Conservation (phyloP, 2,113 vertebrate species). For the Nothocercus julius region DNA sequence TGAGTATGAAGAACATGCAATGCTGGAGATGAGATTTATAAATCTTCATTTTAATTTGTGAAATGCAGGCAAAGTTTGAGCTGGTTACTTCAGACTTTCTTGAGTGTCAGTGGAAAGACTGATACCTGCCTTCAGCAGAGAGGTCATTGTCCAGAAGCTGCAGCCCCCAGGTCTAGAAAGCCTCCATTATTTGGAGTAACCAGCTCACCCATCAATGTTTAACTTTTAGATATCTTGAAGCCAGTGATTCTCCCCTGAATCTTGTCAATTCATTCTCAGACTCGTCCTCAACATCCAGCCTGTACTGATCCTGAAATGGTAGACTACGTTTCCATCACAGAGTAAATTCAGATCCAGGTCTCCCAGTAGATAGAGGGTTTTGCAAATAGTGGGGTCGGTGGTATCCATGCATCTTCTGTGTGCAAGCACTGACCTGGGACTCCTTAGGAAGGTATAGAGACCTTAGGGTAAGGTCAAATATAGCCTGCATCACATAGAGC, state of each 20-base stretch:
- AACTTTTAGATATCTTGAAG: background rate
- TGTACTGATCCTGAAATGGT: background rate
- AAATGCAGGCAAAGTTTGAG: background rate
- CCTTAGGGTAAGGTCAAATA: background rate
- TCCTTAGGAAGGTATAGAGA: background rate
- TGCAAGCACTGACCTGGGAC: background rate
- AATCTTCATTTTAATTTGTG: background rate
- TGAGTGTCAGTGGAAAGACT: background rate
- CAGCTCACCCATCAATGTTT: background rate
- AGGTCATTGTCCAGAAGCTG: background rate
- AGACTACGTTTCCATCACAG: background rate
- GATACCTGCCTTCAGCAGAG: background rate
- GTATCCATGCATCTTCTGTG: background rate
- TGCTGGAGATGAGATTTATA: rapidly evolving
- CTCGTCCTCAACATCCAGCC: background rate
- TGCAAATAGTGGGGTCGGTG: background rate
- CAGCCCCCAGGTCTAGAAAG: background rate
- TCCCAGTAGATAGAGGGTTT: background rate
- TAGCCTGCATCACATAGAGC: background rate
- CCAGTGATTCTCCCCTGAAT: background rate
- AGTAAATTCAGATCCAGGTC: background rate
- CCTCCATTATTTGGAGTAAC: background rate
- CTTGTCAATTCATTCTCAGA: background rate
- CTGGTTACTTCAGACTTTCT: background rate
- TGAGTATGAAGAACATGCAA: background rate